These are phyloP conservation scores for Limnephilus auricula DNA, from an alignment of 2,888 invertebrate species.

Conservation along the genomic window DNA sequence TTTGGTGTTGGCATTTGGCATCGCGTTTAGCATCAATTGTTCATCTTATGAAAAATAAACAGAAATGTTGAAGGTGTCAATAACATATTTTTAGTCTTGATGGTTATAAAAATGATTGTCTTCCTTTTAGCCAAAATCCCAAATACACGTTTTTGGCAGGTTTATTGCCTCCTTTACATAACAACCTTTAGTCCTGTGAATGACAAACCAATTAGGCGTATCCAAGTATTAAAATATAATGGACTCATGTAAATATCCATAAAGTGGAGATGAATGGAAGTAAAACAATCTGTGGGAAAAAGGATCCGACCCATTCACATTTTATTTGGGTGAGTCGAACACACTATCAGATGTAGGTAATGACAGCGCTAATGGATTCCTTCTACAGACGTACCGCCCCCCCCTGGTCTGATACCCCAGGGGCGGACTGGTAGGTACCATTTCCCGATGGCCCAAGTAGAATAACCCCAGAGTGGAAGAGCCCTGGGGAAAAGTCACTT, in stretches of 20 bases:
- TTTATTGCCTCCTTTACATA: not conserved
- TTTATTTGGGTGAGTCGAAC: slow-evolving; percentile 42
- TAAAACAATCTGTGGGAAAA: slow-evolving; percentile 22
- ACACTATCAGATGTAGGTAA: slow-evolving; percentile 28
- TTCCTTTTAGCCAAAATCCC: not conserved
- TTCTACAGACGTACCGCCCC: not conserved
- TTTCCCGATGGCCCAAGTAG: not conserved
- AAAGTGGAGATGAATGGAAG: slow-evolving; percentile 9
- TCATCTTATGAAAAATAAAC: too few relatives aligned
- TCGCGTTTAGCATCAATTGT: too few relatives aligned
- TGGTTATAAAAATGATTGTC: not conserved
- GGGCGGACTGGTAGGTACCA: not conserved
- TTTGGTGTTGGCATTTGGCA: too few relatives aligned
- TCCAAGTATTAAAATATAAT: slow-evolving; percentile 42
- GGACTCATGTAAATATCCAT: slow-evolving; percentile 34
- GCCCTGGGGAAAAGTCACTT: not conserved
- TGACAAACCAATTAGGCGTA: slow-evolving; percentile 35
- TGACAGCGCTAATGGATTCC: slow-evolving; percentile 43
- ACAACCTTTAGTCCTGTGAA: slow-evolving; percentile 21
- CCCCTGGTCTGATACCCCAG: not conserved
- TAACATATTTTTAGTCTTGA: not conserved
- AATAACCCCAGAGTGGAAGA: not conserved
- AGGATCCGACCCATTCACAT: slow-evolving; percentile 35
- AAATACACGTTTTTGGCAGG: not conserved
- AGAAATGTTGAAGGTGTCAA: too few relatives aligned